Percentiles rank a stretch among this genome's conserved stretches.
Evolutionary conservation across 2,797 vertebrate species (phyloP).

Genomic region (Lepus townsendii): DNA sequence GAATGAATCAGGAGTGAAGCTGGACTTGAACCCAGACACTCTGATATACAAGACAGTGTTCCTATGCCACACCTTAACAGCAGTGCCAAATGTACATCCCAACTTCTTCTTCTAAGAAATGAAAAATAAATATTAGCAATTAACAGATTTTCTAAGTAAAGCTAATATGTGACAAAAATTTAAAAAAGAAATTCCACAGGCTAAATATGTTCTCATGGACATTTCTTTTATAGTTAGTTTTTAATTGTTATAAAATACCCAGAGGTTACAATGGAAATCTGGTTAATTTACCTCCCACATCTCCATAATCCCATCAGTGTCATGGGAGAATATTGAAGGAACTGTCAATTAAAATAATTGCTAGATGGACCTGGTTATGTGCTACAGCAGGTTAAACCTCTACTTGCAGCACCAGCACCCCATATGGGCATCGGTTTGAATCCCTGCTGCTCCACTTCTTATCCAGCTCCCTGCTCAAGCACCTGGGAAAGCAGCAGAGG

Average conservation of each 20-base stretch:
- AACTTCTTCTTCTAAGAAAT: background rate
- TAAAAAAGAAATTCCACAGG: background rate
- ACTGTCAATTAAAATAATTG: background rate
- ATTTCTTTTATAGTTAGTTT: background rate
- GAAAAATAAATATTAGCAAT: background rate
- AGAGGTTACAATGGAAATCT: background rate
- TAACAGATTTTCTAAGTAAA: background rate
- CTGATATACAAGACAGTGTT: too few relatives aligned
- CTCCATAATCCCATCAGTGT: background rate
- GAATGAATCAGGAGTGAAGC: too few relatives aligned
- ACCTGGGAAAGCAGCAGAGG: too few relatives aligned
- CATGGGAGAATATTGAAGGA: background rate
- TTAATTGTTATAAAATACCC: background rate
- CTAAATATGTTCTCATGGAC: background rate
- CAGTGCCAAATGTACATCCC: too few relatives aligned
- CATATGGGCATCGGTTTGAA: too few relatives aligned
- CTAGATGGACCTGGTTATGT: too few relatives aligned
- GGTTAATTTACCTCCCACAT: background rate
- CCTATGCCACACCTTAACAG: too few relatives aligned
- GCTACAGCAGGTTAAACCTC: too few relatives aligned
- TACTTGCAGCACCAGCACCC: too few relatives aligned
- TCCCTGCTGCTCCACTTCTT: too few relatives aligned
- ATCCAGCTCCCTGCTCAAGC: too few relatives aligned
- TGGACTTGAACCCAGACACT: too few relatives aligned
- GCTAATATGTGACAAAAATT: background rate